A percentile compares a stretch with the other conserved stretches of the same genome.
Conservation (phyloP, 2,797 vertebrate genomes). For the Limnodromus scolopaceus region DNA sequence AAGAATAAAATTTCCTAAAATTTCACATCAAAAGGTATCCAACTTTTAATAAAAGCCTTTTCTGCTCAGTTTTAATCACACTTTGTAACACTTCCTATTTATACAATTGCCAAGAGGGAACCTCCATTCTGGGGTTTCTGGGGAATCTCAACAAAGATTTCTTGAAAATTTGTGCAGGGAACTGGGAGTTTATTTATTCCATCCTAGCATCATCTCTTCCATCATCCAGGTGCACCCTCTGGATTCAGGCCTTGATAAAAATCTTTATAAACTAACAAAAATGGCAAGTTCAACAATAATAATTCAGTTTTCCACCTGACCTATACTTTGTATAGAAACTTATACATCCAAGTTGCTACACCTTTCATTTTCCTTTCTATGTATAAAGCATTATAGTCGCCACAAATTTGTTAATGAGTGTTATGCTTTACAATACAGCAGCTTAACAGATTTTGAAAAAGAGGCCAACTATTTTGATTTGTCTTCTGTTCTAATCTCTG, state of each 20-base stretch:
- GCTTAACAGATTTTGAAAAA: neutral
- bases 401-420: neutral
- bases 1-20: neutral
- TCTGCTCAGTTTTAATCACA: neutral
- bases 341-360: neutral
- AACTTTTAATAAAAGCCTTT: neutral
- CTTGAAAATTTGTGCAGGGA: neutral
- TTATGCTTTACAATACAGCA: neutral
- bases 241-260: neutral
- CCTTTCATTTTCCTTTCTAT: neutral
- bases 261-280: neutral
- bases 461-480: neutral
- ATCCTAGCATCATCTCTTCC: accelerated
- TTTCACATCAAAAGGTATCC: neutral
- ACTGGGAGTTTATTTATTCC: neutral
- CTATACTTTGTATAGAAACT: neutral
- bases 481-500: neutral
- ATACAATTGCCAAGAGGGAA: neutral
- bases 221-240: neutral
- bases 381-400: neutral
- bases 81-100: neutral
- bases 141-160: neutral
- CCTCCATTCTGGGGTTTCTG: neutral
- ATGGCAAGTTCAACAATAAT: neutral
- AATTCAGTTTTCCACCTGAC: neutral